Evolutionary conservation across 2,797 vertebrate species (phyloP), one percentile per base, ranked within the genome.

Genomic region (Tamandua tetradactyla): DNA sequence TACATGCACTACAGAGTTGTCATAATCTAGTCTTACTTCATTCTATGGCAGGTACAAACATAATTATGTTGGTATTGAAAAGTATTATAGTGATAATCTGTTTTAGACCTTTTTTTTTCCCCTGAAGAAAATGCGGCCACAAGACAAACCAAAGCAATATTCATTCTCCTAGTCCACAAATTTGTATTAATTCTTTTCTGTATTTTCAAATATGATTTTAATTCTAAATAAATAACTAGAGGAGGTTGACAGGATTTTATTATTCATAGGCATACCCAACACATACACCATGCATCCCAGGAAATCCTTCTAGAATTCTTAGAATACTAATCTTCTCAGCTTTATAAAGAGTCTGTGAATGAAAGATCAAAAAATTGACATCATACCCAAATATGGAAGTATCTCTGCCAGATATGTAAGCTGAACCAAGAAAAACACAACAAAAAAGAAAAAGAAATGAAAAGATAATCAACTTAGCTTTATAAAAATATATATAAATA

Each of bases 191-290:
- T 72, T 89, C 52, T 57, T 91, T 27, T 64, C n/a, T 85, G 11
- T 32, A 27, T 75, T 90, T 89, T 84, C 18, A 82, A 69, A 78
- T 49, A 40, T 20, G 68, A 59, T n/a, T 89, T 64, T 78, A 66
- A 69, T 89, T 81, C 62, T 84, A n/a, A n/a, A n/a, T 59, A 87
- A 94, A 81, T 49, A 81, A 84, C 32, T 81, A 57, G 37, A 83
- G 32, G 42, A 61, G 9, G 49, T 11, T 87, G 14, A 80, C 13
- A 87, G 30, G 91, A 94, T 32, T 90, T 2, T 42, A 57, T 37
- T 52, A 47, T 27, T 27, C 32, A 64, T 1, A 61, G 30, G 13
- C 71, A 52, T 42, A 91, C 5, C 87, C 4, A 80, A 32, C 18
- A 32, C 4, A 47, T 44, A 47, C 9, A 37, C 30, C 25, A n/a